phyloP scores from a whole-genome alignment of 2,797 vertebrate genomes.

The Gobionotothen gibberifrons region DNA sequence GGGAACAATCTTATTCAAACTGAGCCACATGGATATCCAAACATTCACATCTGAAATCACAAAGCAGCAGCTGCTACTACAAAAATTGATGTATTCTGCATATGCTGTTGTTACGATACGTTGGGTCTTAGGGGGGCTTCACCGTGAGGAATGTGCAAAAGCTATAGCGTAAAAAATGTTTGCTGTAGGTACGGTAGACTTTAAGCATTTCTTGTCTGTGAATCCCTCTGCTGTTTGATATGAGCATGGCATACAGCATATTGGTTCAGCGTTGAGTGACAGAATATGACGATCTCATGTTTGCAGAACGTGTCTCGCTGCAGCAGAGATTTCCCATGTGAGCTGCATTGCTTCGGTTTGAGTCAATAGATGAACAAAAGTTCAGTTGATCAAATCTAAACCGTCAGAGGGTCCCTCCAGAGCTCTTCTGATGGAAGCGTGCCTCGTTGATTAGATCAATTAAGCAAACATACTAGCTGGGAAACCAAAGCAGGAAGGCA shows the following conservation, averaged over 20 bases:
- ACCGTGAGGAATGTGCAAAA: slow-evolving; percentile 33
- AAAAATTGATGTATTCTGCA: slow-evolving; percentile 34
- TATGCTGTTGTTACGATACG: slow-evolving; percentile 36
- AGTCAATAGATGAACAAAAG: slow-evolving; percentile 24
- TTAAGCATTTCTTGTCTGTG: slow-evolving; percentile 20
- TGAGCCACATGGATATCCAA: slow-evolving; percentile 38
- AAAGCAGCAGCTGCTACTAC: slow-evolving; percentile 41
- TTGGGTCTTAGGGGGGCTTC: slow-evolving; percentile 10
- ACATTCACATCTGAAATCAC: slow-evolving; percentile 50
- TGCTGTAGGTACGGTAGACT: slow-evolving; percentile 6
- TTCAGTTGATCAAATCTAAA: slow-evolving; percentile 58
- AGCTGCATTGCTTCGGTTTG: slow-evolving; percentile 3
- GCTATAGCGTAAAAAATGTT: slow-evolving; percentile 26
- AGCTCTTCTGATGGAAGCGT: slow-evolving; percentile 30
- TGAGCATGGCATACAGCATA: slow-evolving; percentile 27
- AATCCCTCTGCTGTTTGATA: slow-evolving; percentile 57
- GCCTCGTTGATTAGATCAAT: slow-evolving; percentile 67
- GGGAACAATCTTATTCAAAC: slow-evolving; percentile 34
- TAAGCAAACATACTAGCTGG: slow-evolving; percentile 42
- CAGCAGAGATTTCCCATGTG: slow-evolving; percentile 20
- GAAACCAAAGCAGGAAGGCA: slow-evolving; percentile 25
- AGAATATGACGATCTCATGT: slow-evolving; percentile 56
- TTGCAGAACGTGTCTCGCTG: slow-evolving; percentile 50
- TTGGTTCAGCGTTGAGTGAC: slow-evolving; percentile 55
- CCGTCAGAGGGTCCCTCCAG: slow-evolving; percentile 24